Evolutionary conservation across 2,888 invertebrate genomes (phyloP), one percentile per base, ranked within the genome.

Genomic region (Spisula solida): DNA sequence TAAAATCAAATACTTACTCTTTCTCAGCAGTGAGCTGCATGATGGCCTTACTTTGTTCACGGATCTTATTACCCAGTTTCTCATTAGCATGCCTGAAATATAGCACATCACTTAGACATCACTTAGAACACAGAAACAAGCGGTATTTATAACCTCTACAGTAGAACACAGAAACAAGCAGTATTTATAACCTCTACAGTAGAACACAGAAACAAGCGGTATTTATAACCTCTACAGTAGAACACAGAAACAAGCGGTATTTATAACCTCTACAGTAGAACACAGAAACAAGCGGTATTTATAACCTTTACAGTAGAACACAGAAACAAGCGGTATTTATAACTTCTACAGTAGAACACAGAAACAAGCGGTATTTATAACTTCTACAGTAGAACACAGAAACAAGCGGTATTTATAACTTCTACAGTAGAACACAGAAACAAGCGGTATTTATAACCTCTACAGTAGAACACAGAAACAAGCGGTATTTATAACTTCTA

Each of bases 31-130:
- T 96, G 25, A 96, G 93, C 41, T 94, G 93, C 94, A 96, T 95
- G 41, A 96, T 96, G 48, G 96, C 96, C 89, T 96, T 96, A 91
- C 96, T 96, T 86, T 96, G 96, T 91, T 96, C 96, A 87, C 96
- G 93, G 91, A 96, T 96, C 93, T 96, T 96, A 91, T 95, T 96
- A 47, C 96, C 96, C 41, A 96, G 94, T 88, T 96, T 96, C 90
- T 96, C 96, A 95, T 96, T 96, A 70, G 96, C 96, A 94, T 95
- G 94, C 91, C 96, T 96, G 94, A 55, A 89, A 93, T 86, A 86
- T 66, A 90, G 80, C 16, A 31, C 41, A 2, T 5, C 41, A 41
- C 41, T 41, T 41, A 41, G 4, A 41, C 41, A 2, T n/a, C n/a
- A n/a, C n/a, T n/a, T n/a, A n/a, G n/a, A n/a, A 70, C 10, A 70